Evolutionary conservation across 2,797 vertebrate species (phyloP).

Genomic region (Acanthurus tractus): DNA sequence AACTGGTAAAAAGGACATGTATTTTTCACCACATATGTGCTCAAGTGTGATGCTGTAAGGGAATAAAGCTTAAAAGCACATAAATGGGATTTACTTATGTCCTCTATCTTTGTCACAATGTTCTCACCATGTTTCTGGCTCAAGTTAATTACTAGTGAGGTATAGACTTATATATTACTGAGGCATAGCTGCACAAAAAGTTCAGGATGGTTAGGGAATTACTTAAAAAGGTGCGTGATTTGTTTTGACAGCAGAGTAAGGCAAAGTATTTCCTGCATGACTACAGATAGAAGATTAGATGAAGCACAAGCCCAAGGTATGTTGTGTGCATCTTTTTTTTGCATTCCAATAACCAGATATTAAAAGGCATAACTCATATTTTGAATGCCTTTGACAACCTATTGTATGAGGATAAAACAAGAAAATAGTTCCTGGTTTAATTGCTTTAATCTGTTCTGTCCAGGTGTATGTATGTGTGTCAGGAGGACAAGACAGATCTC

Average conservation of each 20-base stretch:
- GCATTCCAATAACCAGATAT: constrained; percentile 25
- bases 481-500: constrained; percentile 27
- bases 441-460: background rate
- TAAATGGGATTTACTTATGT: constrained; percentile 20
- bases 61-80: constrained; percentile 26
- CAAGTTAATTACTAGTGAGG: constrained; percentile 50
- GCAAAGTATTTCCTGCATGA: constrained; percentile 47
- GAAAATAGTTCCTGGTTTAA: constrained; percentile 6
- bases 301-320: constrained; percentile 32
- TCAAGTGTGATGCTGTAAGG: constrained; percentile 11
- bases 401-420: constrained; percentile 17
- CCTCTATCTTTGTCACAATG: background rate
- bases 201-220: constrained; percentile 48
- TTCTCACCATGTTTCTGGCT: constrained; percentile 36
- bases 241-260: constrained; percentile 58
- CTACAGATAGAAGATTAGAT: constrained; percentile 42
- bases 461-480: constrained; percentile 34
- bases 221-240: constrained; percentile 48
- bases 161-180: constrained; percentile 43
- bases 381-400: constrained; percentile 21
- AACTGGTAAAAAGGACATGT: constrained; percentile 34
- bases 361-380: constrained; percentile 24
- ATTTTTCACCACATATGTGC: constrained; percentile 31
- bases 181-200: constrained; percentile 54
- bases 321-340: constrained; percentile 16